phyloP scores from a whole-genome alignment of 2,888 invertebrate species.

The Philaethria dido region DNA sequence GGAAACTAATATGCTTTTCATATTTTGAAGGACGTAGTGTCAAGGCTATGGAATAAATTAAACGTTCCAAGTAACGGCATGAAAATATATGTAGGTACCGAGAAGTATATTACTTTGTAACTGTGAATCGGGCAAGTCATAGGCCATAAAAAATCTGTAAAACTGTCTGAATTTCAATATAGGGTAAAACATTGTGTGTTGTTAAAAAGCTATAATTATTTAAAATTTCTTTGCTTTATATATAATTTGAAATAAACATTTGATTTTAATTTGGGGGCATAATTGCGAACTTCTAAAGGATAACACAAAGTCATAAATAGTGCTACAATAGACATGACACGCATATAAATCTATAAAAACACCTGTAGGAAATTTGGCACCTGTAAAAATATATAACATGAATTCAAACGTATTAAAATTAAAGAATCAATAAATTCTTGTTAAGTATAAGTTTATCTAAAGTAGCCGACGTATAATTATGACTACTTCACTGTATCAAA shows the following conservation, averaged over 20 bases:
- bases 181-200: too few relatives aligned
- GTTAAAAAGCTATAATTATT: too few relatives aligned
- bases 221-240: too few relatives aligned
- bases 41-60: conserved; percentile 40
- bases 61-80: conserved; percentile 33
- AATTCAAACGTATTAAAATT: too few relatives aligned
- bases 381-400: too few relatives aligned
- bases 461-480: conserved; percentile 3
- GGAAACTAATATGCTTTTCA: conserved; percentile 32
- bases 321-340: neutral
- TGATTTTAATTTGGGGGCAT: too few relatives aligned
- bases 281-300: too few relatives aligned
- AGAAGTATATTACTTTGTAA: conserved; percentile 4
- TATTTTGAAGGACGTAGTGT: conserved; percentile 35
- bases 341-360: neutral
- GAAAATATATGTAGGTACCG: conserved; percentile 12
- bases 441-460: neutral
- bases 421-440: neutral
- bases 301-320: neutral
- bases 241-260: too few relatives aligned
- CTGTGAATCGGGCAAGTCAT: neutral
- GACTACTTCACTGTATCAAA: conserved; percentile 6
- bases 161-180: neutral
- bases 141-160: neutral
- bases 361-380: neutral